phyloP scores from a whole-genome alignment of 2,797 vertebrate genomes.

The Uromys caudimaculatus region DNA sequence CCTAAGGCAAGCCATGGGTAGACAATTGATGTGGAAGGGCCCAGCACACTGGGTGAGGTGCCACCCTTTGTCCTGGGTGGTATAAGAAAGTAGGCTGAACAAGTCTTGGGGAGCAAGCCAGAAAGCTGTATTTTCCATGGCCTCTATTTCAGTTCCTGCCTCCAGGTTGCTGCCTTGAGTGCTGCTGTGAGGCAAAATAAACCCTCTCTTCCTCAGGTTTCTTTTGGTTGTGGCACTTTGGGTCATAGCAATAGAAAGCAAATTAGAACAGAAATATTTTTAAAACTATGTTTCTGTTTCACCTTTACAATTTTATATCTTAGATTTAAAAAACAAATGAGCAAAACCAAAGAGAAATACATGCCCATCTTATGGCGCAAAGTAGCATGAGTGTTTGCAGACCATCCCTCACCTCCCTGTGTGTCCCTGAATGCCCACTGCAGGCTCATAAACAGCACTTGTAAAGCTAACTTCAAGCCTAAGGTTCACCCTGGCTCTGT shows the following conservation, averaged over 20 bases:
- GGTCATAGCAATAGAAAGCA: neutral
- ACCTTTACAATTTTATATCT: slow-evolving; percentile 31
- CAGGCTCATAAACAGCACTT: neutral
- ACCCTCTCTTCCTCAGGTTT: too few species aligned
- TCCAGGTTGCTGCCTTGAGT: neutral
- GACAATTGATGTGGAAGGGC: neutral
- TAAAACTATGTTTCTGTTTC: neutral
- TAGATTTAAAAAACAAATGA: neutral
- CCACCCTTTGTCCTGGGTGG: neutral
- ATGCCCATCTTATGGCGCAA: neutral
- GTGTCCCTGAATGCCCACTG: neutral
- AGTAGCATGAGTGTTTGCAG: neutral
- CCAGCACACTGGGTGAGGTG: neutral
- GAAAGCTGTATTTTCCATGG: too few species aligned
- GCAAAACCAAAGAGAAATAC: neutral
- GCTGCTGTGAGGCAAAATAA: neutral
- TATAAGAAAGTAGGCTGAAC: neutral
- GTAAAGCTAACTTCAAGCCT: neutral
- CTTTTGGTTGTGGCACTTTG: neutral
- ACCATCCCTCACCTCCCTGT: neutral
- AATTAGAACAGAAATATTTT: neutral
- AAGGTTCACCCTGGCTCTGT: neutral
- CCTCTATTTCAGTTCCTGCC: neutral
- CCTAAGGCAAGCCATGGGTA: neutral
- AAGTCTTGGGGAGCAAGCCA: neutral